Conservation (phyloP, 53 echinoderm and acorn worm species). For the Henricia sp. region DNA sequence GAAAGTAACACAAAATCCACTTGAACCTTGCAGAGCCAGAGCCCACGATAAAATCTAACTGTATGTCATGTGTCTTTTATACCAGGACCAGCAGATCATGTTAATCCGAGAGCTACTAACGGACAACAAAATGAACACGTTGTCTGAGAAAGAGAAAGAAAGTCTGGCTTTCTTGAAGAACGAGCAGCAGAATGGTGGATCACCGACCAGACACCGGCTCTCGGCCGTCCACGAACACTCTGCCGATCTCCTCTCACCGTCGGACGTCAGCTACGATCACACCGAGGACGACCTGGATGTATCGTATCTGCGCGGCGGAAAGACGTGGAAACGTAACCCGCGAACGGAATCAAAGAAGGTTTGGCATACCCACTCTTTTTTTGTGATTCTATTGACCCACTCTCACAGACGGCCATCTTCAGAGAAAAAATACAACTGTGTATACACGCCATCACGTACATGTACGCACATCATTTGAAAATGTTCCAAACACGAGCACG, state of each 20-base stretch:
- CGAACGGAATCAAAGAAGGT: slow-evolving; percentile 71
- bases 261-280: slow-evolving; percentile 92
- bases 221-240: slow-evolving; percentile 93
- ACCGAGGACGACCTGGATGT: slow-evolving; percentile 97
- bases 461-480: no score
- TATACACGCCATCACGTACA: no score
- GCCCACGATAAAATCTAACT: no score
- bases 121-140: slow-evolving; percentile 82
- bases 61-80: no score
- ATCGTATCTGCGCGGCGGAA: slow-evolving; percentile 90
- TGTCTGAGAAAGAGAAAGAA: slow-evolving; percentile 88
- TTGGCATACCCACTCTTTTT: background rate
- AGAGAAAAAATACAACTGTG: no score
- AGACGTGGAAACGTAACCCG: slow-evolving; percentile 73
- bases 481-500: no score
- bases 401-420: no score
- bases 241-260: slow-evolving; percentile 87
- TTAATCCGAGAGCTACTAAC: slow-evolving; percentile 95
- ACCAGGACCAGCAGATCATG: slow-evolving; percentile 86
- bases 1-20: no score
- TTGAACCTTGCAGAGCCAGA: no score
- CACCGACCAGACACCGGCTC: slow-evolving; percentile 68
- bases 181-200: slow-evolving; percentile 53
- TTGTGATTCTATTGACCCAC: no score
- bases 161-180: slow-evolving; percentile 82